Base-by-base conservation (phyloP, 2,797 vertebrate species). In the Mormyrops attenuatus region DNA sequence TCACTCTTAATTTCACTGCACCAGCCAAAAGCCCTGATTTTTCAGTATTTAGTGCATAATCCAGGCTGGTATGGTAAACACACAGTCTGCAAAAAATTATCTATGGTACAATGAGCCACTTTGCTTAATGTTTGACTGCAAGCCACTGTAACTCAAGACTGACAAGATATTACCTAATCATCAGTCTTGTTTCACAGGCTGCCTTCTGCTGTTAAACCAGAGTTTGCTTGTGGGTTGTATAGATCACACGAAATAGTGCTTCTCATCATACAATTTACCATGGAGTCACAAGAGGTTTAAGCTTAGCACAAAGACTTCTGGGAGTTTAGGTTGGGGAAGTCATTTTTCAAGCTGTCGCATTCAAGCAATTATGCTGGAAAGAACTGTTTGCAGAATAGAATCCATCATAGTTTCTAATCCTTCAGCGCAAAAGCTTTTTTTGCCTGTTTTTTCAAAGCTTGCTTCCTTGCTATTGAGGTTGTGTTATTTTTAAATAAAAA, bases 201-300 rank as follows among this genome's bases (percentile, higher is more conserved):
- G 17, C 22, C 49, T 86, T 69, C 5, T 50, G 4, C 57, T 38
- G 17, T 3, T 38, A 86, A 52, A 86, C 30, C 41, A 13, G 52
- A 50, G 38, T 86, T 69, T 34, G 34, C 34, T 30, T 50, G 84
- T n/a, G 52, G 80, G 41, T 38, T 41, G 53, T 57, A 26, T 66
- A 20, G 44, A 89, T 89, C 41, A 30, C 22, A 89, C 52, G 26
- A 89, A 53, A 89, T 50, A 47, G 47, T 15, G 20, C 49, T n/a
- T 20, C 88, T 57, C 5, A 20, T 85, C 34, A 44, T 63, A 8
- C 7, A 22, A 34, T 47, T 49, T n/a, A 88, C 30, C 17, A 50
- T 60, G 52, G 13, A 89, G 52, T 85, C 77, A 6, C 53, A 26
- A 34, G 50, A 55, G 73, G 26, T 84, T 44, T 26, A 38, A 38